These are phyloP conservation scores for Camponotus vicinus DNA, from an alignment of 1,140 invertebrate species.

Conservation along the genomic window DNA sequence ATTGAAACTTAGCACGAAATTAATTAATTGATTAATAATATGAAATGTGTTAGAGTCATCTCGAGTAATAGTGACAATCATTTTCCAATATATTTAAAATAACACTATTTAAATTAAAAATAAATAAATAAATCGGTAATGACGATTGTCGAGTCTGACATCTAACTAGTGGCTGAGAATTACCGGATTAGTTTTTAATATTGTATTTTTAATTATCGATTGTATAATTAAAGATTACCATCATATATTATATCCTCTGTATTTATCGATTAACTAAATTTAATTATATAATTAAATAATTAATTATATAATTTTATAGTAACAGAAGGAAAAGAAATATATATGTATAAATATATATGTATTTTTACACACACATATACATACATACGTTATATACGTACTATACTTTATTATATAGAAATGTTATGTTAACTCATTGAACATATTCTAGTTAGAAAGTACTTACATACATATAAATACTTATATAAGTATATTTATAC, in stretches of 20 bases:
- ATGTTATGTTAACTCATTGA: conserved; percentile 33
- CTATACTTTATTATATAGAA: conserved; percentile 50
- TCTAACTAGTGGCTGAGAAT: conserved; percentile 47
- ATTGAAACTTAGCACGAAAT: conserved; percentile 11
- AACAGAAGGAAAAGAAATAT: conserved; percentile 14
- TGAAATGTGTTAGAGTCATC: conserved; percentile 29
- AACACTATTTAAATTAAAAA: too few relatives aligned
- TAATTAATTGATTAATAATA: conserved; percentile 24
- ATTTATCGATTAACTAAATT: conserved; percentile 75
- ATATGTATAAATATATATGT: not conserved
- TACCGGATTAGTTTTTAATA: conserved; percentile 43
- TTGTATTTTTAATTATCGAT: conserved; percentile 32
- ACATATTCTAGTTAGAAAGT: conserved; percentile 35
- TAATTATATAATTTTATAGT: conserved; percentile 55
- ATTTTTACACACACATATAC: not conserved
- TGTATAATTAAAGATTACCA: not conserved
- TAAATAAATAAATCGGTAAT: conserved; percentile 10
- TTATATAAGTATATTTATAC: not conserved
- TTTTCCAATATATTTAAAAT: not conserved
- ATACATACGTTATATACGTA: conserved; percentile 50
- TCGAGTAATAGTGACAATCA: conserved; percentile 40
- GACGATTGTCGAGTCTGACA: conserved; percentile 11
- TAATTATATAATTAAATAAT: conserved; percentile 53
- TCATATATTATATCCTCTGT: conserved; percentile 62
- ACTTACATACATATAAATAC: conserved; percentile 8